phyloP scores from a whole-genome alignment of 2,797 vertebrate species.

The Antrozous pallidus region DNA sequence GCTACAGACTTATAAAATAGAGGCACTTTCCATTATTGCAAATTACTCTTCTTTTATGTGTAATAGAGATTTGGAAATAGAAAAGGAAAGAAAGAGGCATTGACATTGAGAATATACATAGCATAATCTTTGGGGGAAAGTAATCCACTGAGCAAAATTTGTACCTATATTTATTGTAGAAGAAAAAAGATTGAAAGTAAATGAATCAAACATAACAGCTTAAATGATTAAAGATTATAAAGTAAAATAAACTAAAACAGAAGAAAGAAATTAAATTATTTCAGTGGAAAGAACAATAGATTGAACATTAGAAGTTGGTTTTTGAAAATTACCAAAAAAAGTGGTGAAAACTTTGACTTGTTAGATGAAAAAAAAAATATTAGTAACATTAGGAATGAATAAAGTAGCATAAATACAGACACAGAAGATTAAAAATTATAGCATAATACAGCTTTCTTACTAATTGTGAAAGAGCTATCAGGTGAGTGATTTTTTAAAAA shows the following conservation, averaged over 20 bases:
- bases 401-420: not conserved
- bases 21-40: not conserved
- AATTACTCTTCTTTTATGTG: not conserved
- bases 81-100: not conserved
- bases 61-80: not conserved
- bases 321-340: constrained; percentile 8
- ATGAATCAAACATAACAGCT: not conserved
- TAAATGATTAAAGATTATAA: constrained; percentile 28
- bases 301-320: not conserved
- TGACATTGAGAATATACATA: not conserved
- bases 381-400: not conserved
- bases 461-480: not conserved
- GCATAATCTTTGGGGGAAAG: not conserved
- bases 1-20: not conserved
- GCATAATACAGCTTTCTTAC: not conserved
- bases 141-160: not conserved
- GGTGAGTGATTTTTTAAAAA: not conserved
- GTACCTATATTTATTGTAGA: not conserved
- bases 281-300: not conserved
- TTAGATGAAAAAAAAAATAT: not conserved
- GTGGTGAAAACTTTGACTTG: not conserved
- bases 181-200: constrained; percentile 26
- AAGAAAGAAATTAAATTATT: constrained; percentile 14
- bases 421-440: not conserved
- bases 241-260: not conserved